phyloP scores from a whole-genome alignment of 1,140 invertebrate species.

The Paraescarpia echinospica region DNA sequence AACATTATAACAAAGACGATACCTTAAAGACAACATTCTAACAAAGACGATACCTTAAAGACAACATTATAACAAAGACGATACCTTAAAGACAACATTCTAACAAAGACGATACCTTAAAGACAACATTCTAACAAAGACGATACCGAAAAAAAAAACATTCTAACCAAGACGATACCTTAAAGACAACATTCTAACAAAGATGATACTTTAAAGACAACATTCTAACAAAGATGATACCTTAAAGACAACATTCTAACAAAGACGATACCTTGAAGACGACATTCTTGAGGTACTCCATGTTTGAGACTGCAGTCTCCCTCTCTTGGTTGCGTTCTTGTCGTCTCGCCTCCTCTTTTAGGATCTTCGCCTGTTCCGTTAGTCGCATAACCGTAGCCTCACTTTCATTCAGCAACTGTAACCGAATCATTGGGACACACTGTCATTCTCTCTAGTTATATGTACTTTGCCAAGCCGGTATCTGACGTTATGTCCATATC shows the following conservation, averaged over 20 bases:
- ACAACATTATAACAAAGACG: background rate
- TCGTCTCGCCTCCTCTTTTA: conserved; percentile 86
- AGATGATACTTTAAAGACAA: background rate
- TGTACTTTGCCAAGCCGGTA: too few species aligned
- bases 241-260: conserved; percentile 6
- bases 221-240: background rate
- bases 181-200: background rate
- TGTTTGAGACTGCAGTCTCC: conserved; percentile 80
- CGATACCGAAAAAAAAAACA: too few species aligned
- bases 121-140: too few species aligned
- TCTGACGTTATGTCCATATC: too few species aligned
- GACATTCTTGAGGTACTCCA: conserved; percentile 96
- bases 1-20: conserved; percentile 5
- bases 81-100: conserved; percentile 90
- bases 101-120: conserved; percentile 49
- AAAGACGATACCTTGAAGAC: conserved; percentile 82
- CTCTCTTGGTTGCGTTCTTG: conserved; percentile 81
- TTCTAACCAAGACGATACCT: too few species aligned
- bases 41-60: background rate
- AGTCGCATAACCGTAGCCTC: conserved; percentile 88
- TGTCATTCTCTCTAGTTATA: too few species aligned
- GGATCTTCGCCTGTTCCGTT: conserved; percentile 81
- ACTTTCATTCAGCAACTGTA: conserved; percentile 77
- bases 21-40: conserved; percentile 43
- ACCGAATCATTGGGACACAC: background rate